phyloP scores from a whole-genome alignment of 2,113 vertebrate species.

The Sus scrofa region DNA sequence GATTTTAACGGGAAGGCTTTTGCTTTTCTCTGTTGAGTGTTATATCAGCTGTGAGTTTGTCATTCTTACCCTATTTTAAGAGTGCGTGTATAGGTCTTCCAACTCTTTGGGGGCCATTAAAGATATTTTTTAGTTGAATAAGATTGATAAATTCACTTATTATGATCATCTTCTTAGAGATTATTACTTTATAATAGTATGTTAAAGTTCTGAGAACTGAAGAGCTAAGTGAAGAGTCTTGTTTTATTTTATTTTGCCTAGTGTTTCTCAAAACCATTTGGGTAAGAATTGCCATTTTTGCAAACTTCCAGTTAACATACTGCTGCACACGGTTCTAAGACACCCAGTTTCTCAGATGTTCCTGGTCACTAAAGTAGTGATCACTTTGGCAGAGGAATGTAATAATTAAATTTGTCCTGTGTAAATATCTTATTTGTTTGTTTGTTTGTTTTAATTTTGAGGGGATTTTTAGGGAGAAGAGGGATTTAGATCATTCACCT shows the following conservation, averaged over 20 bases:
- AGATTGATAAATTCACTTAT: not conserved
- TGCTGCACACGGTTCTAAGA: not conserved
- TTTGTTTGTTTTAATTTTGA: not conserved
- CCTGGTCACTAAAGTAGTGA: not conserved
- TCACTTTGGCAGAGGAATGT: not conserved
- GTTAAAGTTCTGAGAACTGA: not conserved
- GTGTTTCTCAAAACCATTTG: constrained; percentile 9
- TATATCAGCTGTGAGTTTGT: too few species aligned
- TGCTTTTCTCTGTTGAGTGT: too few species aligned
- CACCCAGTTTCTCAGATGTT: not conserved
- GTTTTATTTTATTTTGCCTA: not conserved
- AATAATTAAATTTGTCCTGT: not conserved
- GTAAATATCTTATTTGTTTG: not conserved
- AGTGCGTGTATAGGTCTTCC: not conserved
- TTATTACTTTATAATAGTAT: not conserved
- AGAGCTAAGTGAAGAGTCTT: not conserved
- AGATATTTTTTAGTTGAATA: constrained; percentile 41
- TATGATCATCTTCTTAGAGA: not conserved
- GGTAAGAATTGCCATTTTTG: constrained; percentile 9
- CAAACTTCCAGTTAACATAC: not conserved
- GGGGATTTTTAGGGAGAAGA: not conserved
- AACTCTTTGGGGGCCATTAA: not conserved
- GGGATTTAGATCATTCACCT: constrained; percentile 1
- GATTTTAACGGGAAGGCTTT: too few species aligned
- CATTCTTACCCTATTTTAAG: not conserved